phyloP scores from a whole-genome alignment of 2,888 invertebrate species.

The Corythucha ciliata region DNA sequence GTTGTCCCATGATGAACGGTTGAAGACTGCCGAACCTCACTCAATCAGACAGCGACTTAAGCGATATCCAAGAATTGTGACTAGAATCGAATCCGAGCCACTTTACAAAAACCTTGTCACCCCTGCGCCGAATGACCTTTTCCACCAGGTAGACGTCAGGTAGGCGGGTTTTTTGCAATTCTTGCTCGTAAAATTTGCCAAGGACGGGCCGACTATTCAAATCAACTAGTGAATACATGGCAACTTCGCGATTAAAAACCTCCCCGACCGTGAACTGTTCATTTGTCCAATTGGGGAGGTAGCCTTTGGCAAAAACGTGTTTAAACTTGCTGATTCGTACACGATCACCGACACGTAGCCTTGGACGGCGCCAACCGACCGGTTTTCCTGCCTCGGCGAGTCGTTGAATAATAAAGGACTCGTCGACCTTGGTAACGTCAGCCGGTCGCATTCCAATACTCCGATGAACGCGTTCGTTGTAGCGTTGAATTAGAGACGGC shows the following conservation, averaged over 20 bases:
- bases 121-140: constrained; percentile 33
- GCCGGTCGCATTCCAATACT: constrained; percentile 39
- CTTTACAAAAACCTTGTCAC: constrained; percentile 33
- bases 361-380: constrained; percentile 36
- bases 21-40: too few species aligned
- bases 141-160: constrained; percentile 36
- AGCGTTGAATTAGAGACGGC: constrained; percentile 30
- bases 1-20: too few species aligned
- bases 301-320: constrained; percentile 39
- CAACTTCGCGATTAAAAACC: constrained; percentile 33
- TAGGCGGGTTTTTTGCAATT: constrained; percentile 34
- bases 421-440: constrained; percentile 32
- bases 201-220: constrained; percentile 24
- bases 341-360: constrained; percentile 37
- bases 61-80: too few species aligned
- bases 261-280: constrained; percentile 39
- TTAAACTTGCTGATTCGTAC: constrained; percentile 39
- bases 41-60: too few species aligned
- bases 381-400: not conserved
- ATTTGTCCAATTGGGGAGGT: constrained; percentile 39
- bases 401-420: not conserved
- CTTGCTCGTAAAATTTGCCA: constrained; percentile 37
- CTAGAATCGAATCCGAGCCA: constrained; percentile 36
- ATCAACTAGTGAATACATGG: not conserved
- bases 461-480: constrained; percentile 39